Base-by-base conservation (phyloP, 2,797 vertebrate species). In the Acrossocheilus fasciatus region DNA sequence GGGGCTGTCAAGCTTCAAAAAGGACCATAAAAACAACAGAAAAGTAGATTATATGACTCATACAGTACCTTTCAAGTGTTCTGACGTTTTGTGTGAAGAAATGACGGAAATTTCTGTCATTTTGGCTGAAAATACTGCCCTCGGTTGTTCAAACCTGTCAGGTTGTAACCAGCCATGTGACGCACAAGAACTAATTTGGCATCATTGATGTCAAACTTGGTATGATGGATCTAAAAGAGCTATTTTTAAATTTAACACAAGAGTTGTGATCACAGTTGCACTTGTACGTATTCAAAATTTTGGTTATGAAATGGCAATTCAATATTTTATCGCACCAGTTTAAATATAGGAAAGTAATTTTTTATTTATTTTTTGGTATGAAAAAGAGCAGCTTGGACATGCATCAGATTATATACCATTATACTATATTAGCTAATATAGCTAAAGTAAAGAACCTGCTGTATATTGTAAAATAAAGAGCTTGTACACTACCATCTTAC, bases 1-100 rank as follows among this genome's bases (percentile, higher is more conserved):
- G 23, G 54, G 54, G 54, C 76, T 79, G 76, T 79, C 54, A 79
- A 62, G 54, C 76, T 79, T 79, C 54, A 79, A 62, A 62, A 79
- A 41, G 68, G 39, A 62, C 54, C 41, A 62, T 17, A 74, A 18
- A 45, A 47, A 72, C 39, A n/a, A 50, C 47, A 36, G 54, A n/a
- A 62, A 62, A 79, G 23, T 62, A 62, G 23, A 79, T 70, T 9
- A 70, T 62, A 43, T 62, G 76, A 79, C 76, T 79, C 57, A 45
- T 79, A n/a, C 57, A 10, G 39, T 30, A 62, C 76, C 76, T 79
- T 79, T 79, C 8, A 43, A 43, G 54, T 43, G 23, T 43, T 62
- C 4, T 62, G 39, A 79, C 26, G 76, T 62, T 62, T 79, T 62
- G 76, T 41, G 36, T 62, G 8, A 54, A 26, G 34, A 62, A 62